Percentiles rank a stretch among this genome's conserved stretches.
Evolutionary conservation across 2,888 invertebrate species (phyloP).

Genomic region (Syrphus vitripennis): DNA sequence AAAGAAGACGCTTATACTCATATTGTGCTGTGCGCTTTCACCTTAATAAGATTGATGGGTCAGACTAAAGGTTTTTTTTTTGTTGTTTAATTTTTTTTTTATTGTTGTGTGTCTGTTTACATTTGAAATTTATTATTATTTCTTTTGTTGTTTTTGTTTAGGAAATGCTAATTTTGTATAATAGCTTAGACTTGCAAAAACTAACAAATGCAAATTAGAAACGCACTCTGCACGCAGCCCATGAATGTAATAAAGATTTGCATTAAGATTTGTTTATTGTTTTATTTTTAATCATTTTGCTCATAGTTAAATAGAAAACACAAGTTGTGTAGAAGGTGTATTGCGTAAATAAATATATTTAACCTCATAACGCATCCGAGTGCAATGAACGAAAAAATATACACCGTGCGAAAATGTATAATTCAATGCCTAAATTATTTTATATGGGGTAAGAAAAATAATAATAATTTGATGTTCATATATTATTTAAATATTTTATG

Average conservation of each 20-base stretch:
- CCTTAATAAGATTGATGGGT: constrained; percentile 61
- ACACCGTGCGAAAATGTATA: constrained; percentile 32
- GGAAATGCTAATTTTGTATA: not conserved
- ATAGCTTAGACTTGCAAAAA: not conserved
- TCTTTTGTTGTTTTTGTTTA: not conserved
- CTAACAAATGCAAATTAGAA: constrained; percentile 24
- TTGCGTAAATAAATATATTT: constrained; percentile 53
- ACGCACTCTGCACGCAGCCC: not conserved
- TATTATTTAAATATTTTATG: not conserved
- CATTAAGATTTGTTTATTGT: not conserved
- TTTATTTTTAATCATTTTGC: not conserved
- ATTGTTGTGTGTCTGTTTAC: too few relatives aligned
- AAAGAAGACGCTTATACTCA: not conserved
- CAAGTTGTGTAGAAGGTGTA: too few relatives aligned
- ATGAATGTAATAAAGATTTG: not conserved
- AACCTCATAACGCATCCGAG: constrained; percentile 63
- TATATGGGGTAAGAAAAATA: not conserved
- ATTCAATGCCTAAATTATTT: not conserved
- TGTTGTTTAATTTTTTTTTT: not conserved
- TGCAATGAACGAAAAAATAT: constrained; percentile 57
- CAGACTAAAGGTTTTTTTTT: constrained; percentile 13
- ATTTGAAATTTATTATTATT: constrained; percentile 1
- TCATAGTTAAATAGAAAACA: not conserved
- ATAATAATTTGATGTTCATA: not conserved
- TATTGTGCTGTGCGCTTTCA: constrained; percentile 53